Conservation (phyloP, 2,113 vertebrate species). For the Prunella himalayana region DNA sequence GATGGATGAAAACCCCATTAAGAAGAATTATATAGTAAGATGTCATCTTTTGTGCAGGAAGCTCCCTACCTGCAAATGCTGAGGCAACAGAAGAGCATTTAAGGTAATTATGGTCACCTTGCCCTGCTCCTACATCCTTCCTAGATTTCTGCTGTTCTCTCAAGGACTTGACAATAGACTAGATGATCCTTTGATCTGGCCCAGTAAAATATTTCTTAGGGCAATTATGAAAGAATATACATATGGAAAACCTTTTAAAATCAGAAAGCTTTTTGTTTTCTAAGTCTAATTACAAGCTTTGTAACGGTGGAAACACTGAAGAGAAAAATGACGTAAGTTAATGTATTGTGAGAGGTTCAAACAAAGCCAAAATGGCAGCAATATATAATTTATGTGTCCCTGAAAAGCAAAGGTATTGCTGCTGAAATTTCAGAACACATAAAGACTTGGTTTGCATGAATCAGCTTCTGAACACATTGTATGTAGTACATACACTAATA, state of each 20-base stretch:
- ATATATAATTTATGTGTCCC: background rate
- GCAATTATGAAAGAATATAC: background rate
- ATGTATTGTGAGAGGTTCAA: background rate
- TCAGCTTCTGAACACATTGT: background rate
- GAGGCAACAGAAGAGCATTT: background rate
- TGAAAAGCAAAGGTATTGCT: background rate
- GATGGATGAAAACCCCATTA: background rate
- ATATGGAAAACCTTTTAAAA: background rate
- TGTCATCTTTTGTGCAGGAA: background rate
- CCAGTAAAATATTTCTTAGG: background rate
- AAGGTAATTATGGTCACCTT: background rate
- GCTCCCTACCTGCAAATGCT: background rate
- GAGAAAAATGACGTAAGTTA: accelerated
- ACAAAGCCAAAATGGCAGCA: background rate
- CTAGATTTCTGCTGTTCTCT: background rate
- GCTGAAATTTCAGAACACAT: background rate
- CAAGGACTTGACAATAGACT: background rate
- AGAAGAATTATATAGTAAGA: background rate
- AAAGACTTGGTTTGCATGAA: background rate
- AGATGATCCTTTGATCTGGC: background rate
- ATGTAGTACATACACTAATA: background rate
- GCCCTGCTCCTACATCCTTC: background rate
- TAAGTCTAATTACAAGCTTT: background rate
- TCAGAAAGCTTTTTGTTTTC: background rate
- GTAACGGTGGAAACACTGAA: background rate